These are phyloP conservation scores for Tenthredo distinguenda DNA, from an alignment of 2,888 invertebrate genomes.

Conservation along the genomic window DNA sequence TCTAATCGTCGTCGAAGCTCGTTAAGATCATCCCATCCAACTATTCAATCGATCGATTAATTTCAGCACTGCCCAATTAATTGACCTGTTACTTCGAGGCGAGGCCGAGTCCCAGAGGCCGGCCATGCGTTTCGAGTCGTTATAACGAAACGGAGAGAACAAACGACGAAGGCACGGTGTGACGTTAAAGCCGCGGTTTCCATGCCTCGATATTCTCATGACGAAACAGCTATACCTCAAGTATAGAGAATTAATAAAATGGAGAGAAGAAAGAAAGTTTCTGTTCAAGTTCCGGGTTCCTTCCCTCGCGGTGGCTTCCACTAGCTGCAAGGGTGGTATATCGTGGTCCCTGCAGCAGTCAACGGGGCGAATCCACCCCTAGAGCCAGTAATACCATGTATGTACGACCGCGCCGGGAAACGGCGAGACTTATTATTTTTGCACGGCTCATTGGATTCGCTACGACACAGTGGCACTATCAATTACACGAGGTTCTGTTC, in stretches of 20 bases:
- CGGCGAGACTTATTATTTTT: slow-evolving; percentile 76
- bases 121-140: slow-evolving; percentile 20
- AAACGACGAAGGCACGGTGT: background rate
- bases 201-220: slow-evolving; percentile 20
- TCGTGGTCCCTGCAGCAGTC: background rate
- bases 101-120: background rate
- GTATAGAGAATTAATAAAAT: background rate
- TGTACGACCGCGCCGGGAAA: background rate
- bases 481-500: slow-evolving; percentile 75
- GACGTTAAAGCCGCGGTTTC: slow-evolving; percentile 12
- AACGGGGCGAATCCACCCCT: slow-evolving; percentile 45
- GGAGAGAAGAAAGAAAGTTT: background rate
- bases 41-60: background rate
- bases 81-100: slow-evolving; percentile 33
- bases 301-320: background rate
- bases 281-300: background rate
- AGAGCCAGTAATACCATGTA: slow-evolving; percentile 40
- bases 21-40: background rate
- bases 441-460: slow-evolving; percentile 76
- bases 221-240: background rate
- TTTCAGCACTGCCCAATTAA: slow-evolving; percentile 28
- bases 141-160: background rate
- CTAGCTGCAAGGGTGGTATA: background rate
- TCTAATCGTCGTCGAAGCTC: background rate
- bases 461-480: slow-evolving; percentile 75